Evolutionary conservation across 2,888 invertebrate genomes (phyloP).

Genomic region (Zygaena filipendulae): DNA sequence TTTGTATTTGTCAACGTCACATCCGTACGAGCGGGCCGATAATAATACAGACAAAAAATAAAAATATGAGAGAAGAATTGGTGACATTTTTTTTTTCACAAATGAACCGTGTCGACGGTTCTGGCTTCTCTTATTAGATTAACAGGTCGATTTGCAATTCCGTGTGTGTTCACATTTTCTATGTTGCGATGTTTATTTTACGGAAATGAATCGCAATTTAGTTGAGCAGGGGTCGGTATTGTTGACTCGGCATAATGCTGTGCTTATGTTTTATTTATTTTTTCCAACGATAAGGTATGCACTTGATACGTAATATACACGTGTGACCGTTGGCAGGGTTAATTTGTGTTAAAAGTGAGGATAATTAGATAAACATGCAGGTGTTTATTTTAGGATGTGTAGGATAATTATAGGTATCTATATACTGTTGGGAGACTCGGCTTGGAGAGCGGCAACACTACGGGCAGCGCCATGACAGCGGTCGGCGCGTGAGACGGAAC

Average conservation of each 20-base stretch:
- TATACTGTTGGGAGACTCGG: no score
- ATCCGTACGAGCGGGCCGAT: slow-evolving; percentile 27
- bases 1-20: slow-evolving; percentile 65
- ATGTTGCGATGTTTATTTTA: slow-evolving; percentile 66
- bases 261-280: slow-evolving; percentile 26
- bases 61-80: slow-evolving; percentile 38
- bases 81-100: slow-evolving; percentile 58
- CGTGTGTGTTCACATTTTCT: slow-evolving; percentile 53
- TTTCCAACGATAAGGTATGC: slow-evolving; percentile 3
- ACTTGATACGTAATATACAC: no score
- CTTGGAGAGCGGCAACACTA: no score
- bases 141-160: slow-evolving; percentile 68
- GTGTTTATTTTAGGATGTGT: no score
- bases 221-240: slow-evolving; percentile 36
- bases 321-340: no score
- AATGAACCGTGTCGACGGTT: slow-evolving; percentile 59
- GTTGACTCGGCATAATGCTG: slow-evolving; percentile 45
- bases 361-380: no score
- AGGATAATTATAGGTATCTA: no score
- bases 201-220: slow-evolving; percentile 64
- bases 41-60: slow-evolving; percentile 11
- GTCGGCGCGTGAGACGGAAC: no score
- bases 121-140: slow-evolving; percentile 60
- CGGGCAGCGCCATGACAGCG: no score
- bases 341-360: no score